Conservation (phyloP, 1,140 invertebrate species). For the Pantala flavescens region DNA sequence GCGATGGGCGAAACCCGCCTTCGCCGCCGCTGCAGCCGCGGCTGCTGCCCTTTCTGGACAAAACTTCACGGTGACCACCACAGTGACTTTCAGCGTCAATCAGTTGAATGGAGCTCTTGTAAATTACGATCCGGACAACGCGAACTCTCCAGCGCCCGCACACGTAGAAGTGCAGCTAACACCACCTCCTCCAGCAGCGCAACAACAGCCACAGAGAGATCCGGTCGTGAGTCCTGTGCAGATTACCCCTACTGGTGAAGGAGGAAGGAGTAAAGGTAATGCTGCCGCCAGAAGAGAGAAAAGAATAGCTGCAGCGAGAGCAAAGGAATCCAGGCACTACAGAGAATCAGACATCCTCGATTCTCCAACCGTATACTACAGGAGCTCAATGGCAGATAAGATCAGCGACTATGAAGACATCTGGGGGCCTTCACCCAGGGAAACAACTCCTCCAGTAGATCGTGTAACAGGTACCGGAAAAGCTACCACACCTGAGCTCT, state of each 20-base stretch:
- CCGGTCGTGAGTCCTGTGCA: not conserved
- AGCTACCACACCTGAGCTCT: conserved; percentile 11
- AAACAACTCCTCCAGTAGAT: conserved; percentile 30
- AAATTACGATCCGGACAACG: conserved; percentile 28
- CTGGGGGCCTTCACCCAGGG: conserved; percentile 59
- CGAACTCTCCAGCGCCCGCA: conserved; percentile 22
- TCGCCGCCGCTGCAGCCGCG: conserved; percentile 28
- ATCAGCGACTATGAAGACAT: conserved; percentile 92
- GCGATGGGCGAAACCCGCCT: conserved; percentile 43
- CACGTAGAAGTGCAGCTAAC: conserved; percentile 22
- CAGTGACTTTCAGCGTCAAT: conserved; percentile 69
- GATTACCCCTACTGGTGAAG: not conserved
- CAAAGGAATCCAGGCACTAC: conserved; percentile 54
- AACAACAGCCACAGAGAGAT: not conserved
- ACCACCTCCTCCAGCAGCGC: not conserved
- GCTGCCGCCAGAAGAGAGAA: not conserved
- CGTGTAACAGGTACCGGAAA: conserved; percentile 13
- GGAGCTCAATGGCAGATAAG: conserved; percentile 65
- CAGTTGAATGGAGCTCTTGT: conserved; percentile 37
- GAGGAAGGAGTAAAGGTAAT: not conserved
- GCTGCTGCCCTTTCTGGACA: conserved; percentile 28
- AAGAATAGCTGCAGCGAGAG: not conserved
- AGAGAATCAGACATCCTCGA: conserved; percentile 75
- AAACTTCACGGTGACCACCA: conserved; percentile 71
- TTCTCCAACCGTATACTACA: conserved; percentile 67